phyloP scores from a whole-genome alignment of 1,140 invertebrate species.

The Neodiprion fabricii region DNA sequence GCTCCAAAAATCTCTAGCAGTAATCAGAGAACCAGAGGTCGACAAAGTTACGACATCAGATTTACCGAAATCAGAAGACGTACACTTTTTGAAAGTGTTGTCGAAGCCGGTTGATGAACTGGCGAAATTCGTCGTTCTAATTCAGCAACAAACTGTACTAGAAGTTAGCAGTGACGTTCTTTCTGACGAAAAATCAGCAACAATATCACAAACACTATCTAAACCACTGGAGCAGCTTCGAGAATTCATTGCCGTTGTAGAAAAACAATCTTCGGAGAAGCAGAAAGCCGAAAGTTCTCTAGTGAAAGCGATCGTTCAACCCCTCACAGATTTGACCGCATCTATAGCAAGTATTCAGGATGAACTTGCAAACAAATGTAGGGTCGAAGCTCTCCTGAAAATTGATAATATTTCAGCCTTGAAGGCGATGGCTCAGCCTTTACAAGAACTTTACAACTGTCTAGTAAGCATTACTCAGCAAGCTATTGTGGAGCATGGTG shows the following conservation, averaged over 20 bases:
- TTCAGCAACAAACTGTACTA: conserved; percentile 35
- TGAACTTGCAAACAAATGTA: conserved; percentile 29
- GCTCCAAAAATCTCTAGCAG: conserved; percentile 41
- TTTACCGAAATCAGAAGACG: conserved; percentile 2
- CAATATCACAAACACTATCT: conserved; percentile 47
- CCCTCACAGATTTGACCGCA: conserved; percentile 50
- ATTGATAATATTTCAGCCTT: conserved; percentile 15
- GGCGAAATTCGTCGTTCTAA: conserved; percentile 19
- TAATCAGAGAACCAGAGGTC: conserved; percentile 54
- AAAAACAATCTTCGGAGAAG: conserved; percentile 15
- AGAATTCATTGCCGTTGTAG: conserved; percentile 10
- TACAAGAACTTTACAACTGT: conserved; percentile 59
- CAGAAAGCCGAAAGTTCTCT: conserved; percentile 29
- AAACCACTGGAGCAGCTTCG: conserved; percentile 53
- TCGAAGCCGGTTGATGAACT: conserved; percentile 35
- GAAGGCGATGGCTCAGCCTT: conserved; percentile 52
- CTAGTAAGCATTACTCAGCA: conserved; percentile 58
- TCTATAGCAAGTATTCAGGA: conserved; percentile 51
- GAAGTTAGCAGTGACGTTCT: conserved; percentile 24
- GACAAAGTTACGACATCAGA: conserved; percentile 50
- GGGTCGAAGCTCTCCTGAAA: conserved; percentile 2
- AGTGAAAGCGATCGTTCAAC: conserved; percentile 39
- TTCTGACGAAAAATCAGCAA: conserved; percentile 10
- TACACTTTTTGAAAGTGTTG: conserved; percentile 33
- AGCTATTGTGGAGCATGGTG: conserved; percentile 48